phyloP scores from a whole-genome alignment of 2,797 vertebrate genomes.

The Hyperoplus lanceolatus region DNA sequence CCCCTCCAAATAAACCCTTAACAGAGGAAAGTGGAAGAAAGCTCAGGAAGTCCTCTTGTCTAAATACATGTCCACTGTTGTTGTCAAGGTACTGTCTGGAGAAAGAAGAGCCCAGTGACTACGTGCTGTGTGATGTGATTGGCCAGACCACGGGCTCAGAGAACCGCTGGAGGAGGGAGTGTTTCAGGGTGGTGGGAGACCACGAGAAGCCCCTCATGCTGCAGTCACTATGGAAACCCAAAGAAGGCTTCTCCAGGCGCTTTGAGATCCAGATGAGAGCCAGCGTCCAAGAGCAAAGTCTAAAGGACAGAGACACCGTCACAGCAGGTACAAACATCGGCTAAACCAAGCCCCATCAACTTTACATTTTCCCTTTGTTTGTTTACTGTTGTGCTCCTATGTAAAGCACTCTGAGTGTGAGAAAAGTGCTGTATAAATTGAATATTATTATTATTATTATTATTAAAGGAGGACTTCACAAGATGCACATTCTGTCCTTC shows the following conservation, averaged over 20 bases:
- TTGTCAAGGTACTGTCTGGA: constrained; percentile 85
- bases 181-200: constrained; percentile 84
- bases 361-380: too few relatives aligned
- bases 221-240: constrained; percentile 89
- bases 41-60: background rate
- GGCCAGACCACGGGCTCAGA: constrained; percentile 74
- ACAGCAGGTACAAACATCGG: constrained; percentile 80
- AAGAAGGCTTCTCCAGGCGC: constrained; percentile 86
- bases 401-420: too few relatives aligned
- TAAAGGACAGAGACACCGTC: constrained; percentile 79
- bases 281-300: constrained; percentile 74
- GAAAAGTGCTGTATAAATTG: too few relatives aligned
- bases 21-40: too few relatives aligned
- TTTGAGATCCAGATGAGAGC: constrained; percentile 85
- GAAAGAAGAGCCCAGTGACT: constrained; percentile 79
- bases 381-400: too few relatives aligned
- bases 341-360: background rate
- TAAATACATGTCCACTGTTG: background rate
- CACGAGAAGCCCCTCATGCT: constrained; percentile 85
- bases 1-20: too few relatives aligned
- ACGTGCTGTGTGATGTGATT: constrained; percentile 87
- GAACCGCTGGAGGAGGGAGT: constrained; percentile 85
- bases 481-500: too few relatives aligned
- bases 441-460: too few relatives aligned
- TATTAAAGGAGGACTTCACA: too few relatives aligned